Evolutionary conservation across 2,888 invertebrate genomes (phyloP).

Genomic region (Acronicta alni): DNA sequence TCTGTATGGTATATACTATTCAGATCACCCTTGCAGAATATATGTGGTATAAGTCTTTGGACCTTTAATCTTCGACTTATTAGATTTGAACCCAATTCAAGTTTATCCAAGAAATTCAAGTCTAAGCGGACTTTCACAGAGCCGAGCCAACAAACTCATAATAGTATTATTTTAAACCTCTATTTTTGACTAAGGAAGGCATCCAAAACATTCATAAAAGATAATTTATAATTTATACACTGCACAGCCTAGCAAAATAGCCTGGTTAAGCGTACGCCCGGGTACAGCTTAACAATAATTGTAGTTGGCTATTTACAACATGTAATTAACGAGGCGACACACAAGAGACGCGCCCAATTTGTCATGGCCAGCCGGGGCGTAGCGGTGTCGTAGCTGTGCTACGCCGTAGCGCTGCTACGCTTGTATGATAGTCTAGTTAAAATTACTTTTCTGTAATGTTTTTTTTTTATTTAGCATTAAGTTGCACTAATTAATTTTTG

Average conservation of each 20-base stretch:
- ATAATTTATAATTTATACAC: slow-evolving; percentile 26
- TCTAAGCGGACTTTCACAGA: no score
- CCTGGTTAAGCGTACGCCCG: slow-evolving; percentile 50
- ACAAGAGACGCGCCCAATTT: slow-evolving; percentile 73
- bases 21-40: no score
- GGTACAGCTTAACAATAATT: slow-evolving; percentile 73
- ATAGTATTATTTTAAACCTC: no score
- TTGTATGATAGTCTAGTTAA: slow-evolving; percentile 34
- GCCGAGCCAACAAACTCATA: no score
- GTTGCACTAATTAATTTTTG: neutral
- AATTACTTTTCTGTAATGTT: slow-evolving; percentile 4
- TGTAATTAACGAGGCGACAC: slow-evolving; percentile 76
- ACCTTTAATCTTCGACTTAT: no score
- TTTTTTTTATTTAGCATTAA: neutral
- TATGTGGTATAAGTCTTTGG: no score
- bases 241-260: slow-evolving; percentile 45
- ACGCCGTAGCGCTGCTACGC: slow-evolving; percentile 47
- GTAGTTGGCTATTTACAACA: slow-evolving; percentile 67
- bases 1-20: no score
- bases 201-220: slow-evolving; percentile 4
- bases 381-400: slow-evolving; percentile 53
- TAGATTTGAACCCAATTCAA: no score
- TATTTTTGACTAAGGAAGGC: neutral
- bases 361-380: slow-evolving; percentile 68
- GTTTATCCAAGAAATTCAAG: no score